These are phyloP conservation scores for Melanotaenia duboulayi DNA, from an alignment of 2,113 vertebrate species.

Conservation along the genomic window DNA sequence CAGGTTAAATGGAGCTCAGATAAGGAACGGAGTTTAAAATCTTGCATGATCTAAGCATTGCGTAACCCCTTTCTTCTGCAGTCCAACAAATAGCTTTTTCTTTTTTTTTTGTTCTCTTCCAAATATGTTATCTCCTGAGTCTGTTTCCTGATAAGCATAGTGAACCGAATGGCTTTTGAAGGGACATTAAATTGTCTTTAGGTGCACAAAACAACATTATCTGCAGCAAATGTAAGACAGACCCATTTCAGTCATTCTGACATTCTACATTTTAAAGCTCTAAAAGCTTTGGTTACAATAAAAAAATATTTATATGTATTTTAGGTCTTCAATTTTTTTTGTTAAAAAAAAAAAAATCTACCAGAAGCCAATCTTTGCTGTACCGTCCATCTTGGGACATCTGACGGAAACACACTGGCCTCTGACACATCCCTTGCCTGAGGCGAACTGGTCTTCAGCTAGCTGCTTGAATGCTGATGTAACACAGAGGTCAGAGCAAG, in stretches of 20 bases:
- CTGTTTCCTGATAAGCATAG: conserved; percentile 46
- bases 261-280: neutral
- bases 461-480: conserved; percentile 63
- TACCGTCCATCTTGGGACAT: conserved; percentile 7
- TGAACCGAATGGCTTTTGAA: conserved; percentile 26
- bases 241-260: neutral
- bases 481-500: conserved; percentile 56
- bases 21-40: conserved; percentile 29
- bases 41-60: conserved; percentile 13
- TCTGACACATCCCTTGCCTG: conserved; percentile 48
- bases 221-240: neutral
- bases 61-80: conserved; percentile 9
- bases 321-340: neutral
- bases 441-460: conserved; percentile 39
- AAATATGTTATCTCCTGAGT: conserved; percentile 49
- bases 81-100: conserved; percentile 22
- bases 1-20: conserved; percentile 3
- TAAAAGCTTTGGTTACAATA: too few relatives aligned
- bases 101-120: too few relatives aligned
- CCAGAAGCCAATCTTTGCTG: neutral
- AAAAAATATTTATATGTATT: too few relatives aligned
- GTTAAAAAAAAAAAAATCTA: neutral
- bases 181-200: conserved; percentile 18
- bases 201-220: neutral
- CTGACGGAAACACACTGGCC: conserved; percentile 39